Evolutionary conservation across 2,888 invertebrate genomes (phyloP).

Genomic region (Sesia apiformis): DNA sequence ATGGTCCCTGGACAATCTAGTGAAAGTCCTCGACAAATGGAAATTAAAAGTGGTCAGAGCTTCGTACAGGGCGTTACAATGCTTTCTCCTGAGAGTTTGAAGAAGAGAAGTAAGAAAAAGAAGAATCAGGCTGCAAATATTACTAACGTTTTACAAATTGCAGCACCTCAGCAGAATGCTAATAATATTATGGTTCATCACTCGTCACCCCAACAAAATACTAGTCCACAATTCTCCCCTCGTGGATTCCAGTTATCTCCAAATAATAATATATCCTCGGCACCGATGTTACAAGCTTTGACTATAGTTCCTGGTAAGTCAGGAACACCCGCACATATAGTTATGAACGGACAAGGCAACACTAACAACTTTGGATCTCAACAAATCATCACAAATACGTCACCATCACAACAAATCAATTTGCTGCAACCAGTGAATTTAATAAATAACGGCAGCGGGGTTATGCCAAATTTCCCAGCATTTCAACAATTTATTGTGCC

Average conservation of each 20-base stretch:
- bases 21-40: conserved; percentile 67
- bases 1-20: conserved; percentile 73
- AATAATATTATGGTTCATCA: conserved; percentile 76
- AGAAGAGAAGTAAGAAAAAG: conserved; percentile 81
- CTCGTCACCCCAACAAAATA: conserved; percentile 59
- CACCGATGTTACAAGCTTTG: conserved; percentile 82
- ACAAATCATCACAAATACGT: conserved; percentile 78
- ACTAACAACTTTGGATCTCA: conserved; percentile 77
- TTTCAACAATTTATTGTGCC: conserved; percentile 90
- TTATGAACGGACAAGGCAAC: conserved; percentile 83
- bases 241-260: conserved; percentile 85
- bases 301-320: conserved; percentile 86
- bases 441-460: conserved; percentile 79
- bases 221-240: conserved; percentile 77
- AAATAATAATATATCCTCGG: conserved; percentile 77
- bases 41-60: conserved; percentile 62
- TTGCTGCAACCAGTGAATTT: conserved; percentile 87
- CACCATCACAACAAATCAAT: conserved; percentile 78
- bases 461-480: conserved; percentile 84
- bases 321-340: conserved; percentile 81
- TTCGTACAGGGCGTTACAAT: conserved; percentile 62
- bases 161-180: conserved; percentile 78
- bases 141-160: conserved; percentile 80
- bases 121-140: conserved; percentile 81
- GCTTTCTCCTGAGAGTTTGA: conserved; percentile 80